Base-by-base conservation (phyloP, 2,888 invertebrate genomes). In the Coleophora flavipennella region DNA sequence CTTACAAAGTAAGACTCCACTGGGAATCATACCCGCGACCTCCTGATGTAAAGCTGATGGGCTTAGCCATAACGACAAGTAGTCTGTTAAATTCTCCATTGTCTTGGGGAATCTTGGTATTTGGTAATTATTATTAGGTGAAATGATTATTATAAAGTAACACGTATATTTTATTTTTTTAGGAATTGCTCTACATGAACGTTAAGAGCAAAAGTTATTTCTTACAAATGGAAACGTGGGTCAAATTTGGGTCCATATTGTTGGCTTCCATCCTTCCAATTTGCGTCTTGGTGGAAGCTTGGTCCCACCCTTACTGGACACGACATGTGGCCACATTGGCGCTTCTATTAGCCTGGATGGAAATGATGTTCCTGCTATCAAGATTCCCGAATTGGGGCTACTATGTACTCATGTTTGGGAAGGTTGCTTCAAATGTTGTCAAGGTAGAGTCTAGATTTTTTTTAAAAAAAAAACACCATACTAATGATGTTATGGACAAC, bases 331-430 rank as follows among this genome's bases (percentile, higher is more conserved):
- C 87, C 0, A 86, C 88, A 0, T 44, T 84, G 7, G 85, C 87
- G 0, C 49, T 87, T 14, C 73, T 88, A 9, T 54, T 87, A 2
- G 74, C 86, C 0, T 88, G 88, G 88, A 52, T 86, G 9, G 86
- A 88, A 49, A 70, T 88, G 53, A 86, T 88, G 79, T 86, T 88
- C 40, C 58, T 88, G 1, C 56, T 87, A 1, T 87, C 88, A 0
- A 69, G 87, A 39, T 86, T 87, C 43, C 88, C 87, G 0, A 83
- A 79, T 37, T 86, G 86, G 75, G 88, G 88, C 1, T 86, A 86
- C 53, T 87, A 87, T 61, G 86, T 88, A 1, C 74, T 87, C 6
- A 88, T 88, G 88, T 88, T 88, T 62, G 85, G 85, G n/a, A 86
- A 86, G 50, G 88, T 88, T 1, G 86, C 87, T 0, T 66, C 74